Base-by-base conservation (phyloP, 2,113 vertebrate species). In the Cyprinodon brontotheroides region DNA sequence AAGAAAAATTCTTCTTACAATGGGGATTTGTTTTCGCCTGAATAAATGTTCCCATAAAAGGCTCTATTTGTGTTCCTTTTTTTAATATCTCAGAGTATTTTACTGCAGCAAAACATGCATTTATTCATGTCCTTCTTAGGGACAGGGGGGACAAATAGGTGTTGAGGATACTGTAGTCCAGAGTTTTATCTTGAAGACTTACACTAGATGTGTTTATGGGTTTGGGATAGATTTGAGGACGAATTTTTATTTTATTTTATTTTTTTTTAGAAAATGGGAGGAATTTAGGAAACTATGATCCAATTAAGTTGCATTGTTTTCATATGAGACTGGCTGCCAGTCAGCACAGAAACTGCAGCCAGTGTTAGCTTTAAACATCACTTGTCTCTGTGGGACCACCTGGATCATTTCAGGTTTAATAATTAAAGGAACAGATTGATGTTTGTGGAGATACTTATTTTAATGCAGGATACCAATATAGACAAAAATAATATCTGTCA, bases 231-330 rank as follows among this genome's bases (percentile, higher is more conserved):
- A 61, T 37, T 36, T 0, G 17, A 41, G 22, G 17, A 50, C 3
- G 69, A 15, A 72, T 8, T 29, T 29, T 29, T 29, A 29, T 29
- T 29, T 29, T 29, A 29, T 29, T 29, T 29, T 29, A 29, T 29
- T 29, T 29, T 29, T 53, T 57, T 5, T 72, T 74, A 6, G 10
- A 1, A 22, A 43, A 2, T 38, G 20, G 9, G 45, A 38, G 37
- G 0, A 6, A 7, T 17, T n/a, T 53, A 11, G 29, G 38, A 67
- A 38, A 65, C 9, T 36, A 22, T 43, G 37, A 7, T 4, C 62
- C 66, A 48, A 41, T 70, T 74, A 66, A 65, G 43, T 22, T 75
- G 86, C 70, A 75, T 86, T 81, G 68, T 86, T 88, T 90, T 59
- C 72, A 36, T 76, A 15, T 71, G 43, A 62, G 29, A 63, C 77